Conservation (phyloP, 2,888 invertebrate genomes). For the Acanthoscelides obtectus region DNA sequence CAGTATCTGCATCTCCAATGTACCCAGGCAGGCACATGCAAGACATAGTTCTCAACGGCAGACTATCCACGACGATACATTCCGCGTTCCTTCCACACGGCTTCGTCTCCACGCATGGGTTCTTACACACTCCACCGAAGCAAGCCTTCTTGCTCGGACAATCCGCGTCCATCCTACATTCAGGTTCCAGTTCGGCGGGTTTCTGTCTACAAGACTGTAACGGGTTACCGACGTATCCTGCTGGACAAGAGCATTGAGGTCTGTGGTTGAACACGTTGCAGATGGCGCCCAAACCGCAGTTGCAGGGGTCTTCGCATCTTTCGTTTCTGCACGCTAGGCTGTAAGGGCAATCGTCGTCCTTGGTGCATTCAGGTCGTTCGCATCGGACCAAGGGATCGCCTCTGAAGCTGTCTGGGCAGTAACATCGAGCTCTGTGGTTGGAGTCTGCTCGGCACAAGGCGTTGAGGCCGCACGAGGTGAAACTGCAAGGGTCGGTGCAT, state of each 20-base stretch:
- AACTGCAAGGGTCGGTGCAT: constrained; percentile 74
- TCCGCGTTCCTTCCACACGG: constrained; percentile 78
- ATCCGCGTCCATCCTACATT: constrained; percentile 76
- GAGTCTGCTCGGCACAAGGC: constrained; percentile 73
- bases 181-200: constrained; percentile 53
- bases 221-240: constrained; percentile 77
- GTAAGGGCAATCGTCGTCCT: constrained; percentile 71
- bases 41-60: constrained; percentile 83
- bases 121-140: constrained; percentile 71
- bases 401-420: constrained; percentile 73
- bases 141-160: constrained; percentile 84
- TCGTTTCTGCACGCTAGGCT: constrained; percentile 75
- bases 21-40: constrained; percentile 81
- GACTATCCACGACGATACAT: constrained; percentile 79
- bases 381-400: constrained; percentile 80
- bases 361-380: constrained; percentile 70
- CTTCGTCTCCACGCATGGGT: constrained; percentile 71
- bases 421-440: constrained; percentile 77
- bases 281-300: constrained; percentile 71
- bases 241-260: constrained; percentile 75
- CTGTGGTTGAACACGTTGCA: constrained; percentile 74
- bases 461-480: constrained; percentile 74
- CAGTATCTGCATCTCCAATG: constrained; percentile 80
- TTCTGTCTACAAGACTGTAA: constrained; percentile 59
- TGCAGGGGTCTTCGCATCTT: constrained; percentile 78